Percentiles rank a stretch among this genome's conserved stretches.
phyloP scores from a whole-genome alignment of 2,888 invertebrate species.

The Cataglyphis albicans region DNA sequence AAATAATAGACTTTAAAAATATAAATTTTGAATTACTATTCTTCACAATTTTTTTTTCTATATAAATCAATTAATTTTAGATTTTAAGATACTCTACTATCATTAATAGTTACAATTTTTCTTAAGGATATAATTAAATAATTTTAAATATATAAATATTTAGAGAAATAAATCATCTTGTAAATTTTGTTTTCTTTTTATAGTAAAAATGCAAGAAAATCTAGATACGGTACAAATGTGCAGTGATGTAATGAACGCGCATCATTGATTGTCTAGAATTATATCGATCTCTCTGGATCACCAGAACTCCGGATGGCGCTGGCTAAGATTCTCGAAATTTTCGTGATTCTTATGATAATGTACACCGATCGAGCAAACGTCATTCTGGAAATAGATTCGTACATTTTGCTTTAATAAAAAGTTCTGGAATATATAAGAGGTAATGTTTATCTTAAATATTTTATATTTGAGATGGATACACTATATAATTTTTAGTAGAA shows the following conservation, averaged over 20 bases:
- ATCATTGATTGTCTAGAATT: constrained; percentile 73
- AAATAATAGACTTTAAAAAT: background rate
- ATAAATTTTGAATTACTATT: background rate
- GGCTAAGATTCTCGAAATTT: constrained; percentile 71
- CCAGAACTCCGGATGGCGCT: constrained; percentile 78
- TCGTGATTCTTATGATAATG: constrained; percentile 62
- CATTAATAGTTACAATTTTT: background rate
- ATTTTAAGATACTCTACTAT: background rate
- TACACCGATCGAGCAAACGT: constrained; percentile 73
- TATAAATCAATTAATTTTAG: background rate
- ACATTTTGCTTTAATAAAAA: constrained; percentile 11
- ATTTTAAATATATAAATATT: background rate
- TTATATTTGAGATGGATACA: background rate
- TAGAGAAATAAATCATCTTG: background rate
- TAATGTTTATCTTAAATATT: background rate
- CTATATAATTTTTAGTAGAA: background rate
- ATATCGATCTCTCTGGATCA: constrained; percentile 61
- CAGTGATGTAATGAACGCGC: constrained; percentile 80
- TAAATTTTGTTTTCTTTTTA: background rate
- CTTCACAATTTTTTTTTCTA: background rate
- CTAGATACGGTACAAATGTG: constrained; percentile 35
- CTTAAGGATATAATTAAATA: background rate
- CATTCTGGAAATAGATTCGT: constrained; percentile 84
- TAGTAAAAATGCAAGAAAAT: background rate
- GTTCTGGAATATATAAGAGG: background rate